Evolutionary conservation across 2,888 invertebrate species (phyloP).

Genomic region (Napeogenes inachia): DNA sequence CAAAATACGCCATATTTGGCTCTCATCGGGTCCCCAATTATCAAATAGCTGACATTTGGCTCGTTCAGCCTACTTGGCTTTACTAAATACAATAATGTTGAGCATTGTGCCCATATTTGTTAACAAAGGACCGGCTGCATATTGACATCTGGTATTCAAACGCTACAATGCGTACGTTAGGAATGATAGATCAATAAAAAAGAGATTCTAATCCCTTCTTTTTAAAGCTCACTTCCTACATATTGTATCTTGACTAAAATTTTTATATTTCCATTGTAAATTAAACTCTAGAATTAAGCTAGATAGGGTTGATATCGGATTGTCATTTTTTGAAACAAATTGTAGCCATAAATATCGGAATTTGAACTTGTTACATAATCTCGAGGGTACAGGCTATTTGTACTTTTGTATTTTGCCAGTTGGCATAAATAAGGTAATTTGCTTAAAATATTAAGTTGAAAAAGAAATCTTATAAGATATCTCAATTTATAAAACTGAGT

Average conservation of each 20-base stretch:
- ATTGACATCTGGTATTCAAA: slow-evolving; percentile 61
- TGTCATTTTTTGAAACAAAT: slow-evolving; percentile 28
- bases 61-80: slow-evolving; percentile 50
- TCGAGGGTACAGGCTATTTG: slow-evolving; percentile 55
- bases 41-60: slow-evolving; percentile 70
- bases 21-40: slow-evolving; percentile 60
- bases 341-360: slow-evolving; percentile 46
- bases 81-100: slow-evolving; percentile 65
- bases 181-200: slow-evolving; percentile 8
- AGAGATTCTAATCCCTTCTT: slow-evolving; percentile 2
- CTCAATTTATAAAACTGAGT: too few species aligned
- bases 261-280: background rate
- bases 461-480: too few species aligned
- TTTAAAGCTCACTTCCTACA: background rate
- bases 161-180: slow-evolving; percentile 19
- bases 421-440: slow-evolving; percentile 50
- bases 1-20: slow-evolving; percentile 39
- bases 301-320: background rate
- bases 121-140: slow-evolving; percentile 63
- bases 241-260: background rate
- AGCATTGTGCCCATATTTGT: slow-evolving; percentile 70
- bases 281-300: background rate
- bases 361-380: slow-evolving; percentile 63
- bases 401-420: slow-evolving; percentile 56
- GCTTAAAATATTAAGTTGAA: slow-evolving; percentile 32